Conservation (phyloP, 1,140 invertebrate genomes). For the Bombus sibiricus region DNA sequence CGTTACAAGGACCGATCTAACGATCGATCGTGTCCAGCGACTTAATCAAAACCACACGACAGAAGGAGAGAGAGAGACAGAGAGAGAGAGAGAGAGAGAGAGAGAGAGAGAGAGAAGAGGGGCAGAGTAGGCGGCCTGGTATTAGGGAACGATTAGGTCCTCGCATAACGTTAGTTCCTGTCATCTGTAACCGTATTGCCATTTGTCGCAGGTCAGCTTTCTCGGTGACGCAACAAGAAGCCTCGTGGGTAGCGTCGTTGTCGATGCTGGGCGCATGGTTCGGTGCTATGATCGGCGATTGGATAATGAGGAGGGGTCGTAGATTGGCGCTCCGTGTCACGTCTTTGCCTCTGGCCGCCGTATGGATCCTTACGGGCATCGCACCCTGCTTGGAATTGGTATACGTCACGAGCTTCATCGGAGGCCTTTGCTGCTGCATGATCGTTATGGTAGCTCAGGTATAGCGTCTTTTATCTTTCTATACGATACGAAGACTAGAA, state of each 20-base stretch:
- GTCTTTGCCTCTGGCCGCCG: conserved; percentile 88
- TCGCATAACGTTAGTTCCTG: conserved; percentile 6
- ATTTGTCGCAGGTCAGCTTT: conserved; percentile 81
- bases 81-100: too few relatives aligned
- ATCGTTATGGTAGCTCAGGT: conserved; percentile 91
- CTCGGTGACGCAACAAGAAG: conserved; percentile 88
- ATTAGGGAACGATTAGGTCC: conserved; percentile 28
- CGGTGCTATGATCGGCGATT: conserved; percentile 89
- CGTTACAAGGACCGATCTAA: too few relatives aligned
- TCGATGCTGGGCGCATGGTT: conserved; percentile 91
- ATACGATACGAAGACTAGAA: too few relatives aligned
- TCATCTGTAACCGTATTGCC: conserved; percentile 30
- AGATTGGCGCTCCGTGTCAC: conserved; percentile 87
- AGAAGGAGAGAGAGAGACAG: too few relatives aligned
- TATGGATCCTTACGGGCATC: conserved; percentile 90
- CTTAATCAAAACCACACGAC: conserved; percentile 7
- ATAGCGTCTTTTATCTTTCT: neutral
- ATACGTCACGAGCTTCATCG: conserved; percentile 90
- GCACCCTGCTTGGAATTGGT: conserved; percentile 90
- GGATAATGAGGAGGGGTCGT: conserved; percentile 89
- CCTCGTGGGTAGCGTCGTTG: conserved; percentile 91
- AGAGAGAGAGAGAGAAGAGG: too few relatives aligned
- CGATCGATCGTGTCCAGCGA: conserved; percentile 18
- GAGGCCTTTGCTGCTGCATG: conserved; percentile 91
- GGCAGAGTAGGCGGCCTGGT: too few relatives aligned